Evolutionary conservation across 2,113 vertebrate genomes (phyloP).

Genomic region (Colinus virginianus): DNA sequence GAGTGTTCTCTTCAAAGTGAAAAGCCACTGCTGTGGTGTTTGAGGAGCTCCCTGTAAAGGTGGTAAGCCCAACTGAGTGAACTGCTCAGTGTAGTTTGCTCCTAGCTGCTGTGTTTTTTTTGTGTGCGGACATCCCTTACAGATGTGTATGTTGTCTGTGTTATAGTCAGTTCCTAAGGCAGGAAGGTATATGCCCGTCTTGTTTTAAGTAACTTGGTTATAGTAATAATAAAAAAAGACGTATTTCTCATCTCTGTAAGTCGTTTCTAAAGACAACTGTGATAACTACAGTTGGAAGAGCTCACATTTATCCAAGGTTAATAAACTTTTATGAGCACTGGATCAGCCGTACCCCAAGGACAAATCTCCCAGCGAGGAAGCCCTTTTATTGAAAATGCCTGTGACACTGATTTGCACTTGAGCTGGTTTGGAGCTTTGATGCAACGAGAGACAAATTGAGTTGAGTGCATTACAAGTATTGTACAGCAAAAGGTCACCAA

Average conservation of each 20-base stretch:
- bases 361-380: not conserved
- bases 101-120: not conserved
- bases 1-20: fast-evolving
- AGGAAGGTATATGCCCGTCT: not conserved
- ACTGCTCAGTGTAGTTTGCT: not conserved
- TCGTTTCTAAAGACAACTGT: not conserved
- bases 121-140: not conserved
- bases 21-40: not conserved
- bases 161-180: not conserved
- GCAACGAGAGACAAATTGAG: not conserved
- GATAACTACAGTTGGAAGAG: not conserved
- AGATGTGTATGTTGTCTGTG: not conserved
- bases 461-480: not conserved
- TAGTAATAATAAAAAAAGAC: not conserved
- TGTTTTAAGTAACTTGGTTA: not conserved
- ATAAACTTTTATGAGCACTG: not conserved
- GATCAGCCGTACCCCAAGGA: not conserved
- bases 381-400: not conserved
- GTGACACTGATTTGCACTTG: not conserved
- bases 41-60: not conserved
- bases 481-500: not conserved
- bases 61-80: fast-evolving
- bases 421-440: not conserved
- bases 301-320: not conserved
- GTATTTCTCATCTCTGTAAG: not conserved